These are phyloP conservation scores for Sycobia sp. DNA, from an alignment of 1,140 invertebrate species.

Conservation along the genomic window DNA sequence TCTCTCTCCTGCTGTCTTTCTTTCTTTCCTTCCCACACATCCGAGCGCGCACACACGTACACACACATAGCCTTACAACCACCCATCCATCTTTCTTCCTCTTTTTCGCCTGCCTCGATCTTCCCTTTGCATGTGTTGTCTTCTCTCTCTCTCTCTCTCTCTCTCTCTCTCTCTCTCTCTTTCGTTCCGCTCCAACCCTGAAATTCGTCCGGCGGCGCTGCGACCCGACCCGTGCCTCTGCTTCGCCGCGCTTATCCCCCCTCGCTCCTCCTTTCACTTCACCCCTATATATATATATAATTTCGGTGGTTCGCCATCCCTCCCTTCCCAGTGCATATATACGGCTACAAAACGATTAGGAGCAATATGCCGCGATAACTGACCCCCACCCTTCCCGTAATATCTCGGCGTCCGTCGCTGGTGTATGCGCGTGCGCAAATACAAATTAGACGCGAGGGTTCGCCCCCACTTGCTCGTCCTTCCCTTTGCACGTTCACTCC, in stretches of 20 bases:
- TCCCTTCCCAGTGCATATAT: too few relatives aligned
- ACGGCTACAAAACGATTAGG: slow-evolving; percentile 62
- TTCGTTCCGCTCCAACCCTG: slow-evolving; percentile 31
- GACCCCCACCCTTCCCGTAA: slow-evolving; percentile 44
- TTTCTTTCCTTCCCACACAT: not conserved
- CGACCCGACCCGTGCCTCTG: too few relatives aligned
- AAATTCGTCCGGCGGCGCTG: not conserved
- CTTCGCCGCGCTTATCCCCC: not conserved
- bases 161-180: slow-evolving; percentile 7
- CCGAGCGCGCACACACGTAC: not conserved
- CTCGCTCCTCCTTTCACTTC: too few relatives aligned
- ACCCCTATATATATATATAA: too few relatives aligned
- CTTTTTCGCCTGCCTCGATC: slow-evolving; percentile 3
- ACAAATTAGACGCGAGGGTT: slow-evolving; percentile 53
- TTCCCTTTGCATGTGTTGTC: too few relatives aligned
- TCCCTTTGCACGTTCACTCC: not conserved
- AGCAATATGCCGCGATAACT: slow-evolving; percentile 61
- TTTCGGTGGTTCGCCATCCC: too few relatives aligned
- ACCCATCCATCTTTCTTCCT: slow-evolving; percentile 23
- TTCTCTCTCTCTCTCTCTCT: not conserved
- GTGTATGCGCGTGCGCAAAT: slow-evolving; percentile 53
- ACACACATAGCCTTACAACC: too few relatives aligned
- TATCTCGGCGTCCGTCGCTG: slow-evolving; percentile 53
- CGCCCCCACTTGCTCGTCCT: too few relatives aligned
- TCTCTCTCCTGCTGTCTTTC: slow-evolving; percentile 1